Base-by-base conservation (phyloP, 2,113 vertebrate species). In the Cyphomyrus plagiostoma region DNA sequence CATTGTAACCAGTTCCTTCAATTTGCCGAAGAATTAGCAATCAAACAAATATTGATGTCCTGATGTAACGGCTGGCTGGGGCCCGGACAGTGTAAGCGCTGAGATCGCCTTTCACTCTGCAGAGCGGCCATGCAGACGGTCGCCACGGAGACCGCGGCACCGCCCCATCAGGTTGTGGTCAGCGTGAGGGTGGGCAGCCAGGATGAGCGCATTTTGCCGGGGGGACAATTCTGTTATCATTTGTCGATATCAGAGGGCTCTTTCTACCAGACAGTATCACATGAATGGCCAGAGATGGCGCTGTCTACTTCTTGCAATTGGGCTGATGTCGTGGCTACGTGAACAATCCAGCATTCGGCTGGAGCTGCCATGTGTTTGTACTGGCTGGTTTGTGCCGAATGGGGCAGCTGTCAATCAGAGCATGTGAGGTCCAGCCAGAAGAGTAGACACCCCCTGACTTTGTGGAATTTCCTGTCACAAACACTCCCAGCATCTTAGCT, bases 291-390 rank as follows among this genome's bases (percentile, higher is more conserved):
- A 48, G 21, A 84, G 82, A 5, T 48, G 82, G 45, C 23, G 45
- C 45, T 84, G 21, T 89, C 45, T 87, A 83, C 62, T 90, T 62
- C 53, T 70, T 39, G 62, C 88, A 1, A 83, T 4, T 42, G 74
- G 74, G 35, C 30, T 19, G 70, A 49, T 50, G 1, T 13, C 7
- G 48, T 89, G 86, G n/a, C 89, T 89, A 88, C 39, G 84, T 82
- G 50, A 45, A 88, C n/a, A 49, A 19, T 66, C 42, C 15, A 3
- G 4, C 19, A 8, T 82, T 89, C 8, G 23, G 88, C 70, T 80
- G 88, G 8, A 53, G 66, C 70, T 13, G 70, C 48, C 48, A 1
- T 52, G 66, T 82, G 49, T 53, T 4, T 82, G 49, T 82, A 39
- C 30, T 35, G 39, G 39, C 19, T 7, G 21, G 19, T 17, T 8